These are phyloP conservation scores for Odontesthes bonariensis DNA, from an alignment of 2,113 vertebrate species.

Conservation along the genomic window DNA sequence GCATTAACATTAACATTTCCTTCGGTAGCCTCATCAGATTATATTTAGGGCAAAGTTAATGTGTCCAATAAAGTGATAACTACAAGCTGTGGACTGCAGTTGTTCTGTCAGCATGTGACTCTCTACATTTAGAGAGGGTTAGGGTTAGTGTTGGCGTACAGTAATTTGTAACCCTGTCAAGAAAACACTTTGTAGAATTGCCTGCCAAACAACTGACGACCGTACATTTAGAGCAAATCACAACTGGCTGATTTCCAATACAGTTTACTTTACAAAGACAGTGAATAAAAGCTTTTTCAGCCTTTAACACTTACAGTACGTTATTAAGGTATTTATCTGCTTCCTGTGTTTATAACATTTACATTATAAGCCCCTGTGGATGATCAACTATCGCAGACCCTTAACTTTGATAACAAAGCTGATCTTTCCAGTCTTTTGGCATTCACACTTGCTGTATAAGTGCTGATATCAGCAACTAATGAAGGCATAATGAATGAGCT, in stretches of 20 bases:
- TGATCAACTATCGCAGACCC: conserved; percentile 40
- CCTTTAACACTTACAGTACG: conserved; percentile 43
- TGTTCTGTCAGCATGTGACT: background rate
- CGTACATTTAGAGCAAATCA: conserved; percentile 53
- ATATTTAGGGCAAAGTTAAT: too few species aligned
- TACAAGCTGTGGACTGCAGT: too few species aligned
- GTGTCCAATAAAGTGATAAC: too few species aligned
- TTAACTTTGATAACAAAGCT: conserved; percentile 23
- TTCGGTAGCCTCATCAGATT: too few species aligned
- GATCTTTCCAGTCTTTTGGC: conserved; percentile 50
- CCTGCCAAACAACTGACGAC: conserved; percentile 38
- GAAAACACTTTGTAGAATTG: conserved; percentile 26
- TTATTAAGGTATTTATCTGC: conserved; percentile 32
- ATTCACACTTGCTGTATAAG: conserved; percentile 28
- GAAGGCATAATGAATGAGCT: conserved; percentile 75
- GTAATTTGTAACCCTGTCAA: background rate
- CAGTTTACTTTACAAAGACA: conserved; percentile 24
- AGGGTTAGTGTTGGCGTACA: background rate
- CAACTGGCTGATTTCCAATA: conserved; percentile 24
- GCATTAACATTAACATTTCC: too few species aligned
- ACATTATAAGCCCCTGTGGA: conserved; percentile 26
- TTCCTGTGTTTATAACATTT: conserved; percentile 65
- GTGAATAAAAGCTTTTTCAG: conserved; percentile 44
- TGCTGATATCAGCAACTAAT: conserved; percentile 75
- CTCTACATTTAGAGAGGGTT: conserved; percentile 3